Percentiles rank a stretch among this genome's conserved stretches.
These are phyloP conservation scores for Chroicocephalus ridibundus DNA, from an alignment of 2,113 vertebrate species.

Conservation along the genomic window DNA sequence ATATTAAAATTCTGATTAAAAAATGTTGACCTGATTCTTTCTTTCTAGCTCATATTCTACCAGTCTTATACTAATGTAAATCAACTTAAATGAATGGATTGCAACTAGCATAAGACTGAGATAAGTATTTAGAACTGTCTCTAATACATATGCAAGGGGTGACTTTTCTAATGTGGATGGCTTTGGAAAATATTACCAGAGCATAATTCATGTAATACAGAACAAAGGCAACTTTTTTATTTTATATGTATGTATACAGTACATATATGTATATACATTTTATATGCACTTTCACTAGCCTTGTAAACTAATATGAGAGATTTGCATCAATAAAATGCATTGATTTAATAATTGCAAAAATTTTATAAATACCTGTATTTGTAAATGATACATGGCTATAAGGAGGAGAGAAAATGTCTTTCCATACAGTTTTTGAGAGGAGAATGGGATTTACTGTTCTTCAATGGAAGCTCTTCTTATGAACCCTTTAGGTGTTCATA, in stretches of 20 bases:
- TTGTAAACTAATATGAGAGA: background rate
- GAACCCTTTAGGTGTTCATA: background rate
- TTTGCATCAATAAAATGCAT: background rate
- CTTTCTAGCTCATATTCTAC: constrained; percentile 16
- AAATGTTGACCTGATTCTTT: constrained; percentile 57
- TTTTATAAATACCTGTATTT: background rate
- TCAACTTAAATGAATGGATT: constrained; percentile 34
- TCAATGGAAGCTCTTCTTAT: background rate
- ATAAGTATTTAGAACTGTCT: background rate
- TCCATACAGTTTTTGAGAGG: background rate
- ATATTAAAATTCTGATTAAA: constrained; percentile 58
- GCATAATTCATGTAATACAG: background rate
- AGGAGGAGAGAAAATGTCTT: background rate
- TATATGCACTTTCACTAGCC: background rate
- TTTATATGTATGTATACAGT: background rate
- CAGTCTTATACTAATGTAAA: background rate
- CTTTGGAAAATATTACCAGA: background rate
- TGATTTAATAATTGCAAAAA: background rate
- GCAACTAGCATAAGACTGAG: background rate
- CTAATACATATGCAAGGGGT: background rate
- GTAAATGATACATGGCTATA: background rate
- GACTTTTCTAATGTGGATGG: background rate
- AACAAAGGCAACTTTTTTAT: background rate
- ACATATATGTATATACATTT: background rate
- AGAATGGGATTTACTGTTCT: background rate